Conservation (phyloP, 2,888 invertebrate species). For the Philaethria dido region DNA sequence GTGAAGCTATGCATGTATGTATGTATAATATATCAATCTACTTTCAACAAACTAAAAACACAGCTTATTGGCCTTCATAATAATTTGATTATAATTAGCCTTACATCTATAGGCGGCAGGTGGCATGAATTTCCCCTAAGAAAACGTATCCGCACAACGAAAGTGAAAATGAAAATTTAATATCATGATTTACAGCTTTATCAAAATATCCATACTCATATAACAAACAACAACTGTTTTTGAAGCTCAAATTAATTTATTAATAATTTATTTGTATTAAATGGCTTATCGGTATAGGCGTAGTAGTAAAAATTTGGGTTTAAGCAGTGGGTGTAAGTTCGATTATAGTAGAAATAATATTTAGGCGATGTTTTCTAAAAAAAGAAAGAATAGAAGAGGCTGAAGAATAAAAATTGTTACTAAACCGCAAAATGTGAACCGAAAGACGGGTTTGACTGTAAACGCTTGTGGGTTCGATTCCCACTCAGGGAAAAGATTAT, state of each 20-base stretch:
- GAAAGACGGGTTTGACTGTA: no score
- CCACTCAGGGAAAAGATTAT: no score
- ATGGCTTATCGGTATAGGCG: slow-evolving; percentile 20
- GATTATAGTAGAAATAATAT: background rate
- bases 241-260: slow-evolving; percentile 45
- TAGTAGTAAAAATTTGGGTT: background rate
- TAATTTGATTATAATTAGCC: background rate
- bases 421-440: no score
- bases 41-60: no score
- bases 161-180: slow-evolving; percentile 42
- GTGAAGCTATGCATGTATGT: no score
- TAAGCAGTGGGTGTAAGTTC: background rate
- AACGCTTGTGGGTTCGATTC: no score
- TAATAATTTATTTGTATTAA: slow-evolving; percentile 44
- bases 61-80: background rate
- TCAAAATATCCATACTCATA: slow-evolving; percentile 44
- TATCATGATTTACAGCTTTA: slow-evolving; percentile 45
- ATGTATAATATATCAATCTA: no score
- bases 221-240: slow-evolving; percentile 41
- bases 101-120: slow-evolving; percentile 12
- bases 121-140: slow-evolving; percentile 14
- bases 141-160: slow-evolving; percentile 28
- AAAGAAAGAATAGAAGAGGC: no score
- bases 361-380: no score
- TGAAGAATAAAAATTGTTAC: no score